phyloP scores from a whole-genome alignment of 2,797 vertebrate species.

The Pangasius mekongensis region DNA sequence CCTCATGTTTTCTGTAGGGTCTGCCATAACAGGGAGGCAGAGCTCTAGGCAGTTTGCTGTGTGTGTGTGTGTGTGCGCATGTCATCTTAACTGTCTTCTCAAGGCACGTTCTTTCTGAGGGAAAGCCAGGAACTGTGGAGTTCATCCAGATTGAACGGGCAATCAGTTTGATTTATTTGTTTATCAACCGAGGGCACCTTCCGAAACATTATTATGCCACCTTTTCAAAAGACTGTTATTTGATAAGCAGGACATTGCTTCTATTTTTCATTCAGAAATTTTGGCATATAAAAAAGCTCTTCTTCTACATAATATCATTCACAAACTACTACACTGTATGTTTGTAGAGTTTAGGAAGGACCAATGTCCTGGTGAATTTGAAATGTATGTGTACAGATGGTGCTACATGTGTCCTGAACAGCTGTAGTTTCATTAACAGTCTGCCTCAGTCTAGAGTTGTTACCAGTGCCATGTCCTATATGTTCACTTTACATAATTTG shows the following conservation, averaged over 20 bases:
- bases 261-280: neutral
- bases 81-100: conserved; percentile 51
- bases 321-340: neutral
- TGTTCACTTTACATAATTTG: conserved; percentile 44
- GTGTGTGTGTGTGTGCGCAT: conserved; percentile 11
- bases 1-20: too few species aligned
- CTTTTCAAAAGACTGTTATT: conserved; percentile 26
- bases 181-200: conserved; percentile 34
- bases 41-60: conserved; percentile 6
- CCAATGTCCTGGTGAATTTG: neutral
- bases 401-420: neutral
- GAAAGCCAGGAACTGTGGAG: conserved; percentile 17
- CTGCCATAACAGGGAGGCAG: conserved; percentile 23
- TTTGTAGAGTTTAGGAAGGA: neutral
- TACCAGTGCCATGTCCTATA: conserved; percentile 1
- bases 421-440: neutral
- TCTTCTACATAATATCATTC: neutral
- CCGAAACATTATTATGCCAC: conserved; percentile 9
- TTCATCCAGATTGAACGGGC: conserved; percentile 35
- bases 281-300: neutral
- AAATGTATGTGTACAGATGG: neutral
- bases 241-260: neutral
- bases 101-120: conserved; percentile 27
- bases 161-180: conserved; percentile 58
- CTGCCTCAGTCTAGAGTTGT: neutral